Evolutionary conservation across 2,113 vertebrate genomes (phyloP), one percentile per base, ranked within the genome.

Genomic region (Toxostoma redivivum): DNA sequence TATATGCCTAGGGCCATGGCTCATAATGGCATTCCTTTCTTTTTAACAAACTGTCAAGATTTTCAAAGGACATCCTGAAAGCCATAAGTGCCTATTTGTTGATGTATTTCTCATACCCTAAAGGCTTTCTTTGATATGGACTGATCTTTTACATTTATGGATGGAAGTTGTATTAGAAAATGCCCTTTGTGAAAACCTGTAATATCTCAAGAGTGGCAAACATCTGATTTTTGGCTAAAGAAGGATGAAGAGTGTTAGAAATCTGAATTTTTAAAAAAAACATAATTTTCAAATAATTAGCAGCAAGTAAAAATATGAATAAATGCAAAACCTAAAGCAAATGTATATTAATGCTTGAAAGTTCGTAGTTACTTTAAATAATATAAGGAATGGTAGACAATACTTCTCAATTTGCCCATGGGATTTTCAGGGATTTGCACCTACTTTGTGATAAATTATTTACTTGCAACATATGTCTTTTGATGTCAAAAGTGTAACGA

Each of bases 21-120:
- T 96, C 96, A 95, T 95, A 97, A 97, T 95, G 97, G 88, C 83
- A 91, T 97, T 97, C 92, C 94, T 95, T 96, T 95, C 95, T 92
- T 96, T 96, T 96, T 93, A 97, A 96, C 92, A 92, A 90, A 94
- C 94, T 97, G 95, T 96, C 95, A 94, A 67, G 95, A 95, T 95
- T 95, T 97, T 95, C 95, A 96, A 95, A 97, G 97, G 95, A 96
- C 96, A 97, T 95, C 91, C 93, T 91, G 92, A 94, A 96, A 97
- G 86, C 83, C 79, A 3, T 94, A 97, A 97, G 82, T 96, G 89
- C 86, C 91, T 96, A 88, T 96, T 96, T 96, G 89, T 87, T 96
- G 95, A 96, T 92, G 56, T 90, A 92, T 95, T 95, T 92, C 72
- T 94, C 80, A 91, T 96, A 87, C 90, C 92, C 93, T 89, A 64